phyloP scores from a whole-genome alignment of 2,888 invertebrate genomes.

The Macropis europaea region DNA sequence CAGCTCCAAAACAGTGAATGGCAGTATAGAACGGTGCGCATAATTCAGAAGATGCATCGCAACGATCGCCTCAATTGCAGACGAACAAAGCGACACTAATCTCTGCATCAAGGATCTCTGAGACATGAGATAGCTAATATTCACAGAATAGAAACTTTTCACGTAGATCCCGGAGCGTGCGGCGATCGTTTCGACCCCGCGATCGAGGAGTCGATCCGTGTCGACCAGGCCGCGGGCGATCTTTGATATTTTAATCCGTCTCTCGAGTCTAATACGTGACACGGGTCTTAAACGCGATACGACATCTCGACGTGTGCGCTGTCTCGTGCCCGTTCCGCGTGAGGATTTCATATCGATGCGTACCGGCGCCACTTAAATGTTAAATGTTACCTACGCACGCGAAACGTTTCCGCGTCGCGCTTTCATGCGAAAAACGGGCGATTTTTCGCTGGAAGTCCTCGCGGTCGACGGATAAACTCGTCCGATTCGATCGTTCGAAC shows the following conservation, averaged over 20 bases:
- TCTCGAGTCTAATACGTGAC: conserved; percentile 56
- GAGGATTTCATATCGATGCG: conserved; percentile 22
- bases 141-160: not conserved
- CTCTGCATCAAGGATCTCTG: no score
- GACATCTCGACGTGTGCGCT: conserved; percentile 32
- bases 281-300: conserved; percentile 42
- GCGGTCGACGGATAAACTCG: conserved; percentile 1
- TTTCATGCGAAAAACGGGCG: not conserved
- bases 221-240: conserved; percentile 47
- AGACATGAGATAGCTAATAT: not conserved
- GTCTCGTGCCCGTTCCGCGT: conserved; percentile 29
- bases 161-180: not conserved
- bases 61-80: no score
- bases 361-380: conserved; percentile 14
- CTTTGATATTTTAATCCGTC: conserved; percentile 74
- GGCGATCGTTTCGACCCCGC: conserved; percentile 1
- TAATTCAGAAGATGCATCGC: no score
- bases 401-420: conserved; percentile 24
- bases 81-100: no score
- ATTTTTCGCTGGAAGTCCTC: not conserved
- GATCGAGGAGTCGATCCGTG: conserved; percentile 19
- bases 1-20: no score
- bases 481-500: not conserved
- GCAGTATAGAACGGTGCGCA: no score
- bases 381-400: conserved; percentile 6